phyloP scores from a whole-genome alignment of 2,797 vertebrate genomes.

The Apogon talboti region DNA sequence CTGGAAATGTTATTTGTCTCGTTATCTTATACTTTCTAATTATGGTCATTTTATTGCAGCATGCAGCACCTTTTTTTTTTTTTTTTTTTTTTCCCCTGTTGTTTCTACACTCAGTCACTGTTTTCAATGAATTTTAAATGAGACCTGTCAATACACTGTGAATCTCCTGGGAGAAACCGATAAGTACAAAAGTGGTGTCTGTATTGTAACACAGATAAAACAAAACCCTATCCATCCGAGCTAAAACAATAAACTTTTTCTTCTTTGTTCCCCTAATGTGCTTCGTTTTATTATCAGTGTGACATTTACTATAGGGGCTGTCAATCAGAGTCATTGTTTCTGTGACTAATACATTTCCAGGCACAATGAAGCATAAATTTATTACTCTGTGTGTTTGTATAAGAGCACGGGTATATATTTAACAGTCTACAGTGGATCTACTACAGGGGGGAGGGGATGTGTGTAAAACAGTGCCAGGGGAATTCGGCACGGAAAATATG shows the following conservation, averaged over 20 bases:
- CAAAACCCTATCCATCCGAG: constrained; percentile 22
- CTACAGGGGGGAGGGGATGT: neutral
- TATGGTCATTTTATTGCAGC: constrained; percentile 47
- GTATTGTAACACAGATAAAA: constrained; percentile 37
- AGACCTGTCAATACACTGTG: constrained; percentile 37
- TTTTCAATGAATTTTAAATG: constrained; percentile 69
- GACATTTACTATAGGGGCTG: constrained; percentile 38
- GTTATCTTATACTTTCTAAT: constrained; percentile 45
- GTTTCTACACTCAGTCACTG: constrained; percentile 29
- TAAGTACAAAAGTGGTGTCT: constrained; percentile 36
- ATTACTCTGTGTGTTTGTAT: constrained; percentile 19
- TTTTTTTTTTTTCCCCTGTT: constrained; percentile 15
- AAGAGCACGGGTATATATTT: constrained; percentile 22
- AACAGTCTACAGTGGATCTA: constrained; percentile 28
- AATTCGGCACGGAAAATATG: constrained; percentile 51
- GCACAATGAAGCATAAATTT: constrained; percentile 39
- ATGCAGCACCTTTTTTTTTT: constrained; percentile 12
- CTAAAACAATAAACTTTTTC: constrained; percentile 35
- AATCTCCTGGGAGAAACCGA: constrained; percentile 44
- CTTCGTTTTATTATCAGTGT: constrained; percentile 55
- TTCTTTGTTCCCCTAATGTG: constrained; percentile 25
- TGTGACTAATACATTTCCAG: constrained; percentile 36
- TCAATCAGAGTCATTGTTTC: constrained; percentile 44
- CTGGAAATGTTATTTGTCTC: constrained; percentile 37
- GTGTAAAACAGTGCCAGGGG: constrained; percentile 24